Evolutionary conservation across 2,113 vertebrate species (phyloP), one percentile per base, ranked within the genome.

Genomic region (Scopus umbretta): DNA sequence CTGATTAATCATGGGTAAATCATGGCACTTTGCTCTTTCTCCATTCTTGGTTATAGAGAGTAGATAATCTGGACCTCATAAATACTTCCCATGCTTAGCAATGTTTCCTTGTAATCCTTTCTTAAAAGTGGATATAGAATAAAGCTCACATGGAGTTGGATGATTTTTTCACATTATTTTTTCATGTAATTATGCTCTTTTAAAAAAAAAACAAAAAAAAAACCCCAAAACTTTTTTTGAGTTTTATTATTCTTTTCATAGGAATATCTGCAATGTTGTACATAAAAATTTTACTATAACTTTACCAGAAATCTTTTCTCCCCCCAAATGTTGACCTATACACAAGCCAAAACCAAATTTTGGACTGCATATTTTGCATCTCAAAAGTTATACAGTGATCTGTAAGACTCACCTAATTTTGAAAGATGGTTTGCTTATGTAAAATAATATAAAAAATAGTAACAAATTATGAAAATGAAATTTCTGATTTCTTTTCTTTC

Each of bases 41-140:
- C 91, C 91, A 86, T 96, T 92, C 92, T 92, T 94, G 91, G 92
- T 95, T 92, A 94, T n/a, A 78, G 59, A 59, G 63, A 62, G 67
- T 43, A 80, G n/a, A 58, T 86, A 92, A 83, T 80, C 23, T 66
- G 75, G 29, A 62, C n/a, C 38, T 91, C 27, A 42, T 58, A 90
- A 95, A 88, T 78, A 49, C 26, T 80, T 92, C 50, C 65, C 22
- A 23, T 50, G 38, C 13, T 86, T 50, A 12, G 67, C 73, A 80
- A 86, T 55, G 80, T 45, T 73, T 88, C 25, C 13, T 74, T 53
- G 34, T 47, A 80, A 78, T 73, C n/a, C 47, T 78, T 63, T 88
- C 79, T 86, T 78, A 42, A 78, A 80, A 78, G 15, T 50, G 16
- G 25, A 27, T 95, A 49, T 40, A 80, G 21, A 82, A 30, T 70